Base-by-base conservation (phyloP, 2,113 vertebrate genomes). In the Solenodon paradoxus region DNA sequence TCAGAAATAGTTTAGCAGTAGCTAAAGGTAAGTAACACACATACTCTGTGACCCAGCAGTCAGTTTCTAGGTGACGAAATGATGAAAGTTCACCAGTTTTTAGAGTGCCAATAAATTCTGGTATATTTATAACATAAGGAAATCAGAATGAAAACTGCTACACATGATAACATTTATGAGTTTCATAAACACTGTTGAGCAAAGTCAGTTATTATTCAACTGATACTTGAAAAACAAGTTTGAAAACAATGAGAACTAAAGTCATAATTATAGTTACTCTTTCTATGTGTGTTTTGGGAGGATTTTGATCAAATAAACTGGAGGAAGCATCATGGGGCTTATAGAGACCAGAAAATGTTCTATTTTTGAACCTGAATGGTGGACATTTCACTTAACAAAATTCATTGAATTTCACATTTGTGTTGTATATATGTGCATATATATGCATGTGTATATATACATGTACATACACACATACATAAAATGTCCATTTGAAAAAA, bases 251-350 rank as follows among this genome's bases (percentile, higher is more conserved):
- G 15, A 77, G 38, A 35, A 66, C 26, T n/a, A 40, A 74, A 22
- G 64, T 20, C 35, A 10, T 40, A 28, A 49, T 71, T 59, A 28
- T 55, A 20, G 20, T 30, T 10, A 75, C 3, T 85, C 8, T 35
- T 24, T 9, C 40, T 24, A 11, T 0, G 5, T 26, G 3, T 7
- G 32, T n/a, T n/a, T n/a, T 9, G 9, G 3, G 15, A 12, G 9
- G 11, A 11, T 1, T 16, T 9, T n/a, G 15, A 69, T 51, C 20
- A 24, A 9, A n/a, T 72, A 81, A 59, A 40, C 3, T 51, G 15
- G 7, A 42, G 51, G 47, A 11, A 20, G 7, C 16, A 28, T 13
- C 45, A 57, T 20, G 9, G 53, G 7, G 9, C 17, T 87, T 78
- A 35, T 75, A 57, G 12, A 47, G 16, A 49, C 35, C 55, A 45